These are phyloP conservation scores for Sitobion miscanthi DNA, from an alignment of 1,140 invertebrate genomes.

Conservation along the genomic window DNA sequence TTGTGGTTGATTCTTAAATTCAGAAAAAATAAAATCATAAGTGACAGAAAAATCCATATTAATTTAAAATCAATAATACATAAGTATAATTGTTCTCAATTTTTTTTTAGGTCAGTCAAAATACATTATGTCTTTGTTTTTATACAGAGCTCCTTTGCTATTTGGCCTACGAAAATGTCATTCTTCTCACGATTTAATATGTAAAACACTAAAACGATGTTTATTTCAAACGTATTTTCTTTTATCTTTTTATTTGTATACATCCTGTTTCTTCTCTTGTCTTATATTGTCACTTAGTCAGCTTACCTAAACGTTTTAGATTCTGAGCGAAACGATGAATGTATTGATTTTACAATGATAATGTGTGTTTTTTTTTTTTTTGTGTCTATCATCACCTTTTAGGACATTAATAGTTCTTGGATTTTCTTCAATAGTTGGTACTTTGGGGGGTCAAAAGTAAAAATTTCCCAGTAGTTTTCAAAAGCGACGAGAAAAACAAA, in stretches of 20 bases:
- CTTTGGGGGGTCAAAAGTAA: no score
- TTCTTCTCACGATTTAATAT: not conserved
- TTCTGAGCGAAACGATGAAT: no score
- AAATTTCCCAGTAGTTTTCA: no score
- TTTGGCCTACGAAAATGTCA: not conserved
- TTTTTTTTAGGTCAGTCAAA: not conserved
- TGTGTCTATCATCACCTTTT: no score
- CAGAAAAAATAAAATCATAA: not conserved
- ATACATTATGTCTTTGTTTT: not conserved
- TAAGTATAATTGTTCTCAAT: not conserved
- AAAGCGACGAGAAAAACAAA: no score
- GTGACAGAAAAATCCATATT: not conserved
- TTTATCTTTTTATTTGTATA: not conserved
- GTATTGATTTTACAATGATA: no score
- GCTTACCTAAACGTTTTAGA: not conserved
- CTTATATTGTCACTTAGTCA: not conserved
- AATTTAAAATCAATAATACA: not conserved
- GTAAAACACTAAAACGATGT: not conserved
- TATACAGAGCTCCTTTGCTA: not conserved
- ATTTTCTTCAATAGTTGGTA: no score
- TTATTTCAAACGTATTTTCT: not conserved
- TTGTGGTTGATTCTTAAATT: not conserved
- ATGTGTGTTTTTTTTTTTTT: no score
- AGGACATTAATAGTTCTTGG: no score
- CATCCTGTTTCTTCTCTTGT: not conserved